A percentile compares a stretch with the other conserved stretches of the same genome.
Conservation (phyloP, 2,113 vertebrate species). For the Sinocyclocheilus maitianheensis region DNA sequence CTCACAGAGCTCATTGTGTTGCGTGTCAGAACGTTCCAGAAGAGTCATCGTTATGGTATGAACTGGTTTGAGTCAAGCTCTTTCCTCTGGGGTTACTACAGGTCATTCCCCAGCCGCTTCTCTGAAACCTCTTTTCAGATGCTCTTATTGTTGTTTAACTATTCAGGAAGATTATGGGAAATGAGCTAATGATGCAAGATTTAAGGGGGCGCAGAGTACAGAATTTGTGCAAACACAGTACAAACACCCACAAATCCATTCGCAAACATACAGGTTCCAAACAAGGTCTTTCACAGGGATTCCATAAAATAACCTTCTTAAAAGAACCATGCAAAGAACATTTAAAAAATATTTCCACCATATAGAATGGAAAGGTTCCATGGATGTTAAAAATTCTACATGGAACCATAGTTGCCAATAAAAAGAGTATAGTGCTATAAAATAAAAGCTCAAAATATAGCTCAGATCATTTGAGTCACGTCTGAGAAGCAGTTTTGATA, state of each 20-base stretch:
- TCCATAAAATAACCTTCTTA: background rate
- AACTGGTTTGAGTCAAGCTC: constrained; percentile 37
- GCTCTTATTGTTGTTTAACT: background rate
- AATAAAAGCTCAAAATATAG: background rate
- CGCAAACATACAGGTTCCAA: too few species aligned
- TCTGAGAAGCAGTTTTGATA: background rate
- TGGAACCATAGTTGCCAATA: background rate
- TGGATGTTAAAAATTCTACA: background rate
- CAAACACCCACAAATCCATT: background rate
- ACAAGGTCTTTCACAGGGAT: background rate
- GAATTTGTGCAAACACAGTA: background rate
- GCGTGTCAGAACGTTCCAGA: constrained; percentile 40
- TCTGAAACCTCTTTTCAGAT: background rate
- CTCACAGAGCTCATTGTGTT: background rate
- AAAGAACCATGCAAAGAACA: background rate
- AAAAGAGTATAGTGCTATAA: background rate
- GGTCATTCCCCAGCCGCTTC: constrained; percentile 59
- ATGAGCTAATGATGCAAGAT: background rate
- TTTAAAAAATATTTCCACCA: too few species aligned
- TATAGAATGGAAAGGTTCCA: background rate
- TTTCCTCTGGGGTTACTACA: constrained; percentile 59
- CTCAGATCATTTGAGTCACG: background rate
- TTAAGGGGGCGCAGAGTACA: background rate
- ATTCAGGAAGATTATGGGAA: background rate
- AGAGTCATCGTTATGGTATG: constrained; percentile 2